Base-by-base conservation (phyloP, 53 echinoderm and acorn worm species). In the Stichopus horrens region DNA sequence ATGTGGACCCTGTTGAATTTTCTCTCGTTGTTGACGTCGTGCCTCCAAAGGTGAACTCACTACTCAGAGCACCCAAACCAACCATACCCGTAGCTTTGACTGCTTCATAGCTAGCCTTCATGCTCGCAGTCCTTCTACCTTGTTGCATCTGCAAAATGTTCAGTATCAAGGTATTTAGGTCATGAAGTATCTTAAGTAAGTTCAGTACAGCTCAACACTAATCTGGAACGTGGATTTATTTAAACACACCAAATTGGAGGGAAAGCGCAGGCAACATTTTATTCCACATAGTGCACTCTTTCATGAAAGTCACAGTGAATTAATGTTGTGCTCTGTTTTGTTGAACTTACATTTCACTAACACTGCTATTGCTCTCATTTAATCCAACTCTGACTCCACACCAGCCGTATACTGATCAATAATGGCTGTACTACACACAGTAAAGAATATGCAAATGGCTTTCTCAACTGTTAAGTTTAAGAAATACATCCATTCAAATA, bases 41-140 rank as follows among this genome's bases (percentile, higher is more conserved):
- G 54, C 74, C 83, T 5, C 94, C 94, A 55, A 90, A 92, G 0
- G 97, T 95, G 80, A 89, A 88, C 73, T 97, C 97, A 63, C 91
- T 88, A 19, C 91, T 83, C 8, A 96, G 86, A 52, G 91, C 83
- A 7, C 90, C 91, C 65, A 94, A 91, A 22, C 94, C 95, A 58
- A 91, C 88, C 90, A 95, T 95, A 22, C 94, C 97, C 9, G 93
- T 94, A 18, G 96, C 94, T 86, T 94, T 96, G 59, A 99, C 89
- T 55, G 99, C 99, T 73, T 96, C 99, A 65, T 94, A 99, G 78
- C 96, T 99, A 22, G 99, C 99, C 23, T 95, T 96, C 66, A 99
- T 75, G 76, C 99, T 99, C 66, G 99, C 99, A 56, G 99, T 99
- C 85, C 99, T 92, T 54, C 99, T 93, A 10, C 99, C 99, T 74